These are phyloP conservation scores for Drosophila equinoxialis DNA, from an alignment of 1,140 invertebrate genomes.

Conservation along the genomic window DNA sequence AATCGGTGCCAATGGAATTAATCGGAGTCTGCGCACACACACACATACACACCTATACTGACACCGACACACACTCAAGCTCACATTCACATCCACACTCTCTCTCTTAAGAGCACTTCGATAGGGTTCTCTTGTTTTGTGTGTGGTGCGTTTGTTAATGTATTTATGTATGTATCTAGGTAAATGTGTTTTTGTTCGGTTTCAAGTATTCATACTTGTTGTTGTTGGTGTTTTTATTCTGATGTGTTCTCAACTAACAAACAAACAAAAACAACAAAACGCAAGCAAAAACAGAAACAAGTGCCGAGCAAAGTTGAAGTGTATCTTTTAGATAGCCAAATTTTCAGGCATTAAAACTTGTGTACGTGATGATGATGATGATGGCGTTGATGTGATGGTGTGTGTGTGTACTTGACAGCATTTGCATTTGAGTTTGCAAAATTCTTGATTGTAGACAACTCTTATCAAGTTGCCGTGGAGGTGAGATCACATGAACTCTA, in stretches of 20 bases:
- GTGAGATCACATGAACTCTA: not conserved
- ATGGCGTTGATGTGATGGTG: not conserved
- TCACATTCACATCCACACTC: not conserved
- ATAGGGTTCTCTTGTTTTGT: slow-evolving; percentile 34
- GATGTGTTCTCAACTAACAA: slow-evolving; percentile 10
- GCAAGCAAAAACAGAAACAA: not conserved
- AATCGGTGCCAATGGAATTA: slow-evolving; percentile 81
- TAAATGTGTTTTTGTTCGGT: slow-evolving; percentile 30
- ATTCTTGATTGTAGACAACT: not conserved
- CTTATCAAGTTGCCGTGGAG: not conserved
- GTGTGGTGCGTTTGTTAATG: slow-evolving; percentile 56
- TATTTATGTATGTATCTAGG: slow-evolving; percentile 61
- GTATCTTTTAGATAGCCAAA: slow-evolving; percentile 13
- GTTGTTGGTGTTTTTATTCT: not conserved
- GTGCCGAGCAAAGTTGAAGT: slow-evolving; percentile 7
- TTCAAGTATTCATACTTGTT: slow-evolving; percentile 49
- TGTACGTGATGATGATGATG: not conserved
- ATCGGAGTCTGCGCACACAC: slow-evolving; percentile 59
- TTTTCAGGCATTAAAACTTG: slow-evolving; percentile 12
- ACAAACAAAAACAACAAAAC: slow-evolving; percentile 3
- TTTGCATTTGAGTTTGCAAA: not conserved
- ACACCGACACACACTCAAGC: slow-evolving; percentile 34
- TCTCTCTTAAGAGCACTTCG: slow-evolving; percentile 22
- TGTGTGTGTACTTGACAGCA: not conserved
- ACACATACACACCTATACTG: slow-evolving; percentile 30